phyloP scores from a whole-genome alignment of 2,888 invertebrate genomes.

The Nemapogon koenigi region DNA sequence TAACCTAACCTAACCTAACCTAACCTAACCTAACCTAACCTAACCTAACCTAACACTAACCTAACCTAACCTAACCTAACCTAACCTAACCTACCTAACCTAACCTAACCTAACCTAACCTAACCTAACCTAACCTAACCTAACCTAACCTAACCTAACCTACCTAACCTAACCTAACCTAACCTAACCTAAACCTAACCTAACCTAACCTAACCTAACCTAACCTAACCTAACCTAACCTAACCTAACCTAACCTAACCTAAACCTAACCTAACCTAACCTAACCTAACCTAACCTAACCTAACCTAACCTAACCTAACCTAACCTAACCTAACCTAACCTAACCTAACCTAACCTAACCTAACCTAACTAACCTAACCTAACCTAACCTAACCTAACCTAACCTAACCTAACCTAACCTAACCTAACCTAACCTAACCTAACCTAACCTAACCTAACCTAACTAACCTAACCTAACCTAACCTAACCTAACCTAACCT shows the following conservation, averaged over 20 bases:
- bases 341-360: conserved; percentile 1
- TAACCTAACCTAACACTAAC: no score
- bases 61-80: no score
- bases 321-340: conserved; percentile 8
- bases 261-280: conserved; percentile 4
- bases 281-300: conserved; percentile 9
- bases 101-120: conserved; percentile 20
- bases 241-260: no score
- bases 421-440: conserved; percentile 10
- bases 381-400: conserved; percentile 9
- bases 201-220: conserved; percentile 1
- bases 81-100: no score
- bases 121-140: conserved; percentile 22
- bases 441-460: conserved; percentile 10
- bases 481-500: conserved; percentile 11
- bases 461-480: conserved; percentile 10
- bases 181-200: no score
- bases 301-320: conserved; percentile 11
- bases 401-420: conserved; percentile 9
- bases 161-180: no score
- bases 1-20: conserved; percentile 22
- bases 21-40: conserved; percentile 22
- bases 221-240: conserved; percentile 7
- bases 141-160: conserved; percentile 21
- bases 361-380: conserved; percentile 3